Evolutionary conservation across 2,888 invertebrate species (phyloP).

Genomic region (Ptychoptera albimana): DNA sequence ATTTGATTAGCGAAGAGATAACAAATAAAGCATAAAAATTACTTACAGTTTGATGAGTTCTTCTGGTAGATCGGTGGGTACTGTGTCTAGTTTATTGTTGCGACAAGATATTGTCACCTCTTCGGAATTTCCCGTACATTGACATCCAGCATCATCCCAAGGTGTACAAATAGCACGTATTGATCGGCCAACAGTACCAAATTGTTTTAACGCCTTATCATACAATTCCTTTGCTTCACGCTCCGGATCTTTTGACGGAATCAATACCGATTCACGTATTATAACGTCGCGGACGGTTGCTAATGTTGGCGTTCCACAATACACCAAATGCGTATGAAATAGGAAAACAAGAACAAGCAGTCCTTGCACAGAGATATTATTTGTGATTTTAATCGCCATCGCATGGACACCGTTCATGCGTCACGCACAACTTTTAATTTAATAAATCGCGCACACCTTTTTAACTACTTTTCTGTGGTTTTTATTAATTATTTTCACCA

Average conservation of each 20-base stretch:
- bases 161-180: slow-evolving; percentile 5
- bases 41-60: slow-evolving; percentile 7
- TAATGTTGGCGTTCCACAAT: too few relatives aligned
- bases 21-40: too few relatives aligned
- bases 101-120: slow-evolving; percentile 4
- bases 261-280: slow-evolving; percentile 1
- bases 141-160: slow-evolving; percentile 3
- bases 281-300: background rate
- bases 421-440: too few relatives aligned
- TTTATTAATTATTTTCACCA: too few relatives aligned
- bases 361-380: too few relatives aligned
- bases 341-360: too few relatives aligned
- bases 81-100: background rate
- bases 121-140: slow-evolving; percentile 2
- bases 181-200: slow-evolving; percentile 5
- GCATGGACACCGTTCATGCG: too few relatives aligned
- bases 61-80: slow-evolving; percentile 2
- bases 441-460: too few relatives aligned
- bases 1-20: too few relatives aligned
- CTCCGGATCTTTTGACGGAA: slow-evolving; percentile 5
- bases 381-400: too few relatives aligned
- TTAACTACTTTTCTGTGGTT: too few relatives aligned
- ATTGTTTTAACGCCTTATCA: slow-evolving; percentile 9
- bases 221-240: slow-evolving; percentile 8
- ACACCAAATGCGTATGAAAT: too few relatives aligned